Base-by-base conservation (phyloP, 2,797 vertebrate genomes). In the Anguilla anguilla region DNA sequence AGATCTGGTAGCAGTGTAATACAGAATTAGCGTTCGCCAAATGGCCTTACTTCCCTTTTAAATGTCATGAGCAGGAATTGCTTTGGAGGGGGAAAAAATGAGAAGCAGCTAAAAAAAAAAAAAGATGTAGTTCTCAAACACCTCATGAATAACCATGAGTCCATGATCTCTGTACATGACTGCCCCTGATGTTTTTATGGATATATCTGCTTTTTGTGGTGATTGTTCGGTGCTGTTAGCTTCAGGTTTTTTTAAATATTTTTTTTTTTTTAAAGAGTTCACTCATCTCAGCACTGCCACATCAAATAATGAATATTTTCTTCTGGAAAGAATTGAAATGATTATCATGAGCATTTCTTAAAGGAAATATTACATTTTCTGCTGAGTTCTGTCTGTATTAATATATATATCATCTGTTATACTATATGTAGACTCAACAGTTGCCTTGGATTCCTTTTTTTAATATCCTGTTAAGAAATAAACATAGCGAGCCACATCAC, bases 11-110 rank as follows among this genome's bases (percentile, higher is more conserved):
- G 93, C 93, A 93, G 94, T 93, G 94, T 94, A 94, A 96, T 94
- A 94, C 88, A 91, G 93, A 95, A 96, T 96, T 95, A 96, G 94
- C 93, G 91, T 92, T 94, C 94, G 95, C 94, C 93, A 95, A 96
- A 95, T 94, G 95, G 95, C 96, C 95, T 95, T 96, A 95, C 94
- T 95, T 96, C 95, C 94, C 94, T 96, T 96, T 96, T 96, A 96
- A 96, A 96, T 96, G 95, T 96, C 96, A 97, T 93, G 93, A 94
- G 94, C 93, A 92, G 93, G 93, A 93, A 85, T 59, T 31, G 93
- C 95, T 95, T 94, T 94, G 91, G 92, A 93, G 91, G 93, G 93
- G 93, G 93, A 92, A 92, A 31, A 74, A 86, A 79, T 28, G 35
- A 59, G 94, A 93, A 94, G 93, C 94, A 94, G 94, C 39, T 79